Evolutionary conservation across 1,140 invertebrate genomes (phyloP), one percentile per base, ranked within the genome.

Genomic region (Holcopasites calliopsidis): DNA sequence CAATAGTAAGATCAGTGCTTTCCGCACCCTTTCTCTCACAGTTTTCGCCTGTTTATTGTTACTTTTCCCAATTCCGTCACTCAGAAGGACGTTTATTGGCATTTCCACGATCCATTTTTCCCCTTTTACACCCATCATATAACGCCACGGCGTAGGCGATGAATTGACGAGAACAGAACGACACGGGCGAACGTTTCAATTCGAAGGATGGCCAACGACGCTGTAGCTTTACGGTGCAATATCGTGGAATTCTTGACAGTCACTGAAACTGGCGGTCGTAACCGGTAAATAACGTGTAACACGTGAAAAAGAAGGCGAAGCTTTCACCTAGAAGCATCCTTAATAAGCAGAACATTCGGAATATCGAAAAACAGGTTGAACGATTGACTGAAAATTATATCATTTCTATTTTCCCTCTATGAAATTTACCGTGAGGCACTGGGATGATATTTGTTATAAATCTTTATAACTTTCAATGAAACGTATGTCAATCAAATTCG

Each of bases 311-410:
- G 85, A 78, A 60, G 49, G 78, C 71, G 49, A 82, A 76, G 71
- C 77, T 65, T 82, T 85, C 77, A 64, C 64, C 61, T 58, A 65
- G 60, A 75, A 62, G 77, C 76, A 78, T 71, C n/a, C 16, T 38
- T 57, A 69, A 80, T 77, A 84, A 73, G 82, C 77, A 80, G 81
- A 80, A 78, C 83, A 86, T 88, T 89, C 84, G n/a, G n/a, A n/a
- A n/a, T n/a, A 78, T 82, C 79, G 82, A 72, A 76, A 76, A 86
- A 83, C 80, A 71, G 31, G n/a, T n/a, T n/a, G n/a, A n/a, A n/a
- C n/a, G n/a, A n/a, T n/a, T n/a, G n/a, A n/a, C n/a, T n/a, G n/a
- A n/a, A n/a, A n/a, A n/a, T n/a, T n/a, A n/a, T n/a, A n/a, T n/a
- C n/a, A n/a, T n/a, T n/a, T n/a, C n/a, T n/a, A n/a, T n/a, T n/a